Conservation (phyloP, 1,140 invertebrate species). For the Heliothis virescens region DNA sequence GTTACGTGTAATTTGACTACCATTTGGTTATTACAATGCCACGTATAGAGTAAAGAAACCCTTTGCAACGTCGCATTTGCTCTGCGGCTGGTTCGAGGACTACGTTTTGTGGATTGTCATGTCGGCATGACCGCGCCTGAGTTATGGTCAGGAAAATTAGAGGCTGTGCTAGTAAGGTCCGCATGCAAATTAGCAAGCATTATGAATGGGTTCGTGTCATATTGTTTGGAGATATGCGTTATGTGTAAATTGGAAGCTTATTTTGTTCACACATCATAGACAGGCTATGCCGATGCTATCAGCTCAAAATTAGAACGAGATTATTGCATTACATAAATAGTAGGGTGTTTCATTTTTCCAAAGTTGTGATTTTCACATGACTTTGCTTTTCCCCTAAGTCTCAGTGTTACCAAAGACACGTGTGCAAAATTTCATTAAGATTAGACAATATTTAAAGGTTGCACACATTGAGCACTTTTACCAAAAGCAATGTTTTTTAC, state of each 20-base stretch:
- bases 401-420: too few relatives aligned
- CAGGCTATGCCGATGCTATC: too few relatives aligned
- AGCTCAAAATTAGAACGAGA: too few relatives aligned
- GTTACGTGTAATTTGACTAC: neutral
- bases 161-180: slow-evolving; percentile 20
- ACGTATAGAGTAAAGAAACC: slow-evolving; percentile 49
- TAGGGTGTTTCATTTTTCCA: too few relatives aligned
- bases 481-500: too few relatives aligned
- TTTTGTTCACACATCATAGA: neutral
- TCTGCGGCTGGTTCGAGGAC: slow-evolving; percentile 26
- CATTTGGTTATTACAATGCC: slow-evolving; percentile 44
- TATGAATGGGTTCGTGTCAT: slow-evolving; percentile 23
- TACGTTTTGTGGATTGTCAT: slow-evolving; percentile 40
- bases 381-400: too few relatives aligned
- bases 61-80: slow-evolving; percentile 41
- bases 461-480: too few relatives aligned
- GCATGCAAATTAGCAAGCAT: slow-evolving; percentile 19
- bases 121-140: slow-evolving; percentile 39
- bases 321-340: too few relatives aligned
- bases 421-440: too few relatives aligned
- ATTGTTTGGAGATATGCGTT: neutral
- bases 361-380: too few relatives aligned
- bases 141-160: slow-evolving; percentile 36
- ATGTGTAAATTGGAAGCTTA: neutral
- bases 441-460: too few relatives aligned